Percentiles rank a stretch among this genome's conserved stretches.
Evolutionary conservation across 1,140 invertebrate genomes (phyloP).

Genomic region (Scaptomyza montana): DNA sequence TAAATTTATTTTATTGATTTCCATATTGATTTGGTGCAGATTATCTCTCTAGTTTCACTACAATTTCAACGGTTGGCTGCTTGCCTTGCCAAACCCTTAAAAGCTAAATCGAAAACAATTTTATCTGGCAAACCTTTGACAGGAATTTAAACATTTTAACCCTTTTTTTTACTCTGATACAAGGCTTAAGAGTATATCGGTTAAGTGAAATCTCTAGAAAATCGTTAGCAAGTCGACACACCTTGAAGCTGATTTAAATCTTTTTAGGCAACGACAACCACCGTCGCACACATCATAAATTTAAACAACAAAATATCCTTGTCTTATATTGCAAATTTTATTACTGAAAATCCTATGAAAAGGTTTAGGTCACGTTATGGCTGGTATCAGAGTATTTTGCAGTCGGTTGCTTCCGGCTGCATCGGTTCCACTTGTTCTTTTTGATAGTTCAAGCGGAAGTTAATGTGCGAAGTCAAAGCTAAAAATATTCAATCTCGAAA

Average conservation of each 20-base stretch:
- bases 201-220: too few relatives aligned
- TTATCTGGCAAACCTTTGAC: conserved; percentile 9
- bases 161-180: conserved; percentile 29
- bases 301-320: too few relatives aligned
- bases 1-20: conserved; percentile 72
- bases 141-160: conserved; percentile 50
- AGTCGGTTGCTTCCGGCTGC: too few relatives aligned
- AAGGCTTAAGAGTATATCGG: too few relatives aligned
- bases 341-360: too few relatives aligned
- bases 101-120: conserved; percentile 16
- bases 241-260: too few relatives aligned
- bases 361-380: too few relatives aligned
- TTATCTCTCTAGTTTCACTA: conserved; percentile 17
- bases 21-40: conserved; percentile 64
- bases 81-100: conserved; percentile 29
- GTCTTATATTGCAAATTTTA: too few relatives aligned
- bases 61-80: conserved; percentile 27
- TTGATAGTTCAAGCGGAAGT: conserved; percentile 50
- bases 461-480: conserved; percentile 25
- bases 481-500: conserved; percentile 7
- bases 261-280: too few relatives aligned
- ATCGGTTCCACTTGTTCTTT: not conserved
- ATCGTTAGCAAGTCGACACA: too few relatives aligned
- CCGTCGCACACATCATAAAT: too few relatives aligned
- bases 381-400: too few relatives aligned